Evolutionary conservation across 2,113 vertebrate genomes (phyloP).

Genomic region (Daboia siamensis): DNA sequence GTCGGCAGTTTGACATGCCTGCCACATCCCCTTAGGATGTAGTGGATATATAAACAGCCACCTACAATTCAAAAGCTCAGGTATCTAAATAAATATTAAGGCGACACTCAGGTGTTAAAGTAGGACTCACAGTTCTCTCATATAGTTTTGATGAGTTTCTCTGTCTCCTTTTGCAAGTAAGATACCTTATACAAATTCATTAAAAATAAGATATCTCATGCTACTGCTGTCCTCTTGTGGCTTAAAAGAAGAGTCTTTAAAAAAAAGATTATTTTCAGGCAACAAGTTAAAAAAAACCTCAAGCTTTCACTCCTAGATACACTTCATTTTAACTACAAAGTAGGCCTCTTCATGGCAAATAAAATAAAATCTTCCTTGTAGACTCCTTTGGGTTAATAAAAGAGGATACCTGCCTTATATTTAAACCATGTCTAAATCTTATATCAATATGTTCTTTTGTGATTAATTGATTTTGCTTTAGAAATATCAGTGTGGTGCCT

Average conservation of each 20-base stretch:
- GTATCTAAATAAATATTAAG: background rate
- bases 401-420: background rate
- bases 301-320: background rate
- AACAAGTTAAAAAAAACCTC: background rate
- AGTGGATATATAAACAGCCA: background rate
- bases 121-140: background rate
- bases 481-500: background rate
- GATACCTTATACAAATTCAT: background rate
- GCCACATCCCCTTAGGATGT: background rate
- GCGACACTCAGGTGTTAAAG: background rate
- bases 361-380: background rate
- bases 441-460: background rate
- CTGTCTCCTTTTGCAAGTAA: background rate
- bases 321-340: background rate
- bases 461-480: background rate
- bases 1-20: too few relatives aligned
- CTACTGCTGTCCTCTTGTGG: conserved; percentile 62
- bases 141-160: background rate
- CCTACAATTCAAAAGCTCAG: background rate
- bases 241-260: background rate
- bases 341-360: background rate
- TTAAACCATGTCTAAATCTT: background rate
- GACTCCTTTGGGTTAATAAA: background rate
- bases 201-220: conserved; percentile 24
- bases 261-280: background rate